These are phyloP conservation scores for Gisinianus flammeolus DNA, from an alignment of 2,888 invertebrate genomes.

Conservation along the genomic window DNA sequence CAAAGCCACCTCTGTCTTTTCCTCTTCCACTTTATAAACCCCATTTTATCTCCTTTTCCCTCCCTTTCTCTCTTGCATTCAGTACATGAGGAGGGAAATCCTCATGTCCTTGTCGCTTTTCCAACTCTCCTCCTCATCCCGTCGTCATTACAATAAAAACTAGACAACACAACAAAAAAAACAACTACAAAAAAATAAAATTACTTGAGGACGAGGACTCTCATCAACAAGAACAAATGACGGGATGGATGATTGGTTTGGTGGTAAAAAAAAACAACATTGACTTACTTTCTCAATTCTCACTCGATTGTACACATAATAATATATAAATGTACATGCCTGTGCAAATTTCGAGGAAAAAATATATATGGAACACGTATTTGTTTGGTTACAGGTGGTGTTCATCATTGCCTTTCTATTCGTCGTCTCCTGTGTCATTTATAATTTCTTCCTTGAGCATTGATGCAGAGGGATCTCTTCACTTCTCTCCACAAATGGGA, in stretches of 20 bases:
- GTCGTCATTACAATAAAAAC: neutral
- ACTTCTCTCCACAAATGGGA: neutral
- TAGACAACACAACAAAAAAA: neutral
- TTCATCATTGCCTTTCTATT: slow-evolving; percentile 56
- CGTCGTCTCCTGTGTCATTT: slow-evolving; percentile 56
- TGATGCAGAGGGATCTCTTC: slow-evolving; percentile 25
- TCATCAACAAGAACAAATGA: slow-evolving; percentile 36
- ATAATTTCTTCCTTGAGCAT: slow-evolving; percentile 55
- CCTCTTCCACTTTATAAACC: neutral
- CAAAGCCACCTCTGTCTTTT: neutral
- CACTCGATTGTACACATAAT: neutral
- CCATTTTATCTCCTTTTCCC: no score
- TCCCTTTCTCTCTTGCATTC: neutral
- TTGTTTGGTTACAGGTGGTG: slow-evolving; percentile 46
- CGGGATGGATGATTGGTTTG: slow-evolving; percentile 54
- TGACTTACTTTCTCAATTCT: neutral
- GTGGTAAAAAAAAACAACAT: neutral
- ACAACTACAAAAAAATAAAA: neutral
- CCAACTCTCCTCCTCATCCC: neutral
- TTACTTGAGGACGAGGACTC: no score
- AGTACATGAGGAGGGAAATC: neutral
- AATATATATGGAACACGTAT: neutral
- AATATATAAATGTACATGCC: no score
- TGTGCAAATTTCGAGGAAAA: no score
- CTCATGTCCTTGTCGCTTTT: no score